phyloP scores from a whole-genome alignment of 2,113 vertebrate species.

The Myotis yumanensis region DNA sequence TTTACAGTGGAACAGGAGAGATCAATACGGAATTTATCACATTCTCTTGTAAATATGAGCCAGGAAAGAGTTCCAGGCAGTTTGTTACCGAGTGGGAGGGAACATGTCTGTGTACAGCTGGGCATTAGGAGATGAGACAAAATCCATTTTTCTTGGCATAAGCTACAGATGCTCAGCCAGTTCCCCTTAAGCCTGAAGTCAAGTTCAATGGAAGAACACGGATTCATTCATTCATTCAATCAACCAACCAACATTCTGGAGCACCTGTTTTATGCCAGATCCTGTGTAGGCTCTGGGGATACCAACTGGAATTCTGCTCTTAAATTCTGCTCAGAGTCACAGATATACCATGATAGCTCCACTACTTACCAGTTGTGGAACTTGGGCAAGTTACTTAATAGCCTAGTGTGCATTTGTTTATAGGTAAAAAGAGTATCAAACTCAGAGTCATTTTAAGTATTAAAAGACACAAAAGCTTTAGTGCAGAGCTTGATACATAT shows the following conservation, averaged over 20 bases:
- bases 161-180: constrained; percentile 63
- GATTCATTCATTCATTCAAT: constrained; percentile 42
- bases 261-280: constrained; percentile 39
- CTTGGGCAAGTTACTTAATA: constrained; percentile 23
- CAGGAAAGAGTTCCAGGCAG: constrained; percentile 72
- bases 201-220: constrained; percentile 58
- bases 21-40: constrained; percentile 87
- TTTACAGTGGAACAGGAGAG: constrained; percentile 84
- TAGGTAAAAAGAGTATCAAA: neutral
- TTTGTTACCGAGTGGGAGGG: constrained; percentile 68
- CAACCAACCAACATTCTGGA: constrained; percentile 40
- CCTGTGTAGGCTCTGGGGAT: neutral
- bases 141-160: constrained; percentile 78
- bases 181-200: constrained; percentile 25
- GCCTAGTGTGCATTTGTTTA: neutral
- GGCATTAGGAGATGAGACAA: constrained; percentile 76
- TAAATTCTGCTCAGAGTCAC: neutral
- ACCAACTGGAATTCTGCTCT: neutral
- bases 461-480: constrained; percentile 26
- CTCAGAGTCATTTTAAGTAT: constrained; percentile 38
- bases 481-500: neutral
- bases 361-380: neutral
- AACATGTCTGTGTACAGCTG: constrained; percentile 73
- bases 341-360: neutral
- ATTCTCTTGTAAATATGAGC: constrained; percentile 83